Conservation (phyloP, 2,797 vertebrate species). For the Lophotriccus pileatus region DNA sequence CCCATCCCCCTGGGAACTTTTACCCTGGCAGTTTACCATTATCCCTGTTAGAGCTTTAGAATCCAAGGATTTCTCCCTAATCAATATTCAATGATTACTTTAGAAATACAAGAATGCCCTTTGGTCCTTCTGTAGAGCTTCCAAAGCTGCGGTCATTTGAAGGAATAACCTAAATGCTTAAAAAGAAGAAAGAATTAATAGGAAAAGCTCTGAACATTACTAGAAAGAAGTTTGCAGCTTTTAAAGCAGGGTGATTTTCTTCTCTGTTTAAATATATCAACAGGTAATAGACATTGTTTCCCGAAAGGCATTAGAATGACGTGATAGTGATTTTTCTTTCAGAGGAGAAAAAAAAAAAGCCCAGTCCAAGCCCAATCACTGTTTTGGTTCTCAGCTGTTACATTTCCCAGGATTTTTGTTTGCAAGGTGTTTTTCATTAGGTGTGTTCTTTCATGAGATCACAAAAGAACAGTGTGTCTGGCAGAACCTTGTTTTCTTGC, state of each 20-base stretch:
- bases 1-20: background rate
- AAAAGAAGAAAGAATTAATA: background rate
- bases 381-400: background rate
- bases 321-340: background rate
- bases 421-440: background rate
- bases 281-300: background rate
- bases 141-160: background rate
- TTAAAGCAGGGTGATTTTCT: background rate
- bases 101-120: background rate
- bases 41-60: background rate
- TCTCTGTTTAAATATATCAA: background rate
- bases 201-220: background rate
- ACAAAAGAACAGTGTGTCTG: background rate
- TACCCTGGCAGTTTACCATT: background rate
- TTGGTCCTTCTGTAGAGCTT: background rate
- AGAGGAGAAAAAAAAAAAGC: fast-evolving
- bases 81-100: background rate
- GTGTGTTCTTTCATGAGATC: background rate
- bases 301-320: background rate
- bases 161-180: background rate
- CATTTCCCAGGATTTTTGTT: background rate
- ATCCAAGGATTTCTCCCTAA: background rate
- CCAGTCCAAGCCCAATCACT: background rate
- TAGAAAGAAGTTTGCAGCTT: background rate
- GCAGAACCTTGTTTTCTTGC: background rate